Conservation (phyloP, 2,797 vertebrate genomes). For the Catamblyrhynchus diadema region DNA sequence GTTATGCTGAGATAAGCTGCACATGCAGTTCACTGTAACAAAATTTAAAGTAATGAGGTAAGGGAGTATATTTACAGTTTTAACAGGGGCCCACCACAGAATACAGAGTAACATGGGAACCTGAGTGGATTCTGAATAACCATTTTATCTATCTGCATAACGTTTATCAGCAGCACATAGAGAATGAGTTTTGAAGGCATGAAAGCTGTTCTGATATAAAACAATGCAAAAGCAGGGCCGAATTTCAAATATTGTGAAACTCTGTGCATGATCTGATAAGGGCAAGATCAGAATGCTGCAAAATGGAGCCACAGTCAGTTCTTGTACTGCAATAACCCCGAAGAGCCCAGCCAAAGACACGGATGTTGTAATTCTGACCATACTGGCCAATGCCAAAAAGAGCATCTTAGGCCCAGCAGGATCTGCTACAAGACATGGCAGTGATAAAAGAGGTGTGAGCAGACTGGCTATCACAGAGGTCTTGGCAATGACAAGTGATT, state of each 20-base stretch:
- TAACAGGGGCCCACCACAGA: background rate
- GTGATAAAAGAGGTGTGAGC: background rate
- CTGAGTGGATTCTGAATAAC: background rate
- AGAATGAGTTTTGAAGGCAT: background rate
- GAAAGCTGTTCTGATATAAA: background rate
- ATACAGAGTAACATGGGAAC: background rate
- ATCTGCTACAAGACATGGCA: background rate
- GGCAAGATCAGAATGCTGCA: background rate
- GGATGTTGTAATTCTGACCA: background rate
- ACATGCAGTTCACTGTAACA: slow-evolving; percentile 13
- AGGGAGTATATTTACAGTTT: slow-evolving; percentile 16
- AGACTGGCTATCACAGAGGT: background rate
- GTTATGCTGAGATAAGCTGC: slow-evolving; percentile 35
- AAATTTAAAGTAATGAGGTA: slow-evolving; percentile 42
- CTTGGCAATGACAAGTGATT: slow-evolving; percentile 23
- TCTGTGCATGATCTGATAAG: background rate
- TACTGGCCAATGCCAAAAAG: background rate
- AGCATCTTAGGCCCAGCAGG: background rate
- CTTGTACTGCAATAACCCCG: background rate
- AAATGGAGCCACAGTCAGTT: background rate
- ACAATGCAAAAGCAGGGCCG: background rate
- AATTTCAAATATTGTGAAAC: slow-evolving; percentile 12
- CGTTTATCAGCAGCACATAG: background rate
- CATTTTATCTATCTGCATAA: background rate
- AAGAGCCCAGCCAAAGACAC: background rate